Evolutionary conservation across 2,113 vertebrate species (phyloP), one percentile per base, ranked within the genome.

Genomic region (Hystrix brachyura): DNA sequence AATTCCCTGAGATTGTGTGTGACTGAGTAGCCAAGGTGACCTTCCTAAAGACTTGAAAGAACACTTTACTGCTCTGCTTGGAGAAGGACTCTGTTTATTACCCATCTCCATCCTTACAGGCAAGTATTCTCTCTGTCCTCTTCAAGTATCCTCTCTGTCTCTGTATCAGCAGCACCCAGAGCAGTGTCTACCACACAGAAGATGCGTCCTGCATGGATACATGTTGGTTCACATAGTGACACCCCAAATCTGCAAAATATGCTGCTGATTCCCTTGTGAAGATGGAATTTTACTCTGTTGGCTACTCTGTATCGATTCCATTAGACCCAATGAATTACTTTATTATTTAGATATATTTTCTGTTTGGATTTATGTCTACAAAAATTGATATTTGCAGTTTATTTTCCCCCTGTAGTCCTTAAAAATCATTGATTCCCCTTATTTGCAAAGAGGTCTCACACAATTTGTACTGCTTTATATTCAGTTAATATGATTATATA

Each of bases 311-410:
- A 46, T 84, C 88, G 25, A 65, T 43, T 88, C 53, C 84, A 23
- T 64, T 67, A 64, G 29, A 88, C 4, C 13, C 17, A 78, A 65
- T 80, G 17, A 67, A 51, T 92, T 46, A 72, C 55, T 91, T 93
- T 74, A 76, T 79, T 74, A 85, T 69, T 78, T 94, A 62, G 4
- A 38, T 81, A 17, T 32, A 51, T 79, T 43, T 94, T 95, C 15
- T 78, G 25, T 67, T 94, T 3, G 9, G 34, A 80, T 67, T 92
- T 95, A 84, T 64, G 27, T 79, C 59, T 76, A 11, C 53, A 93
- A 57, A 91, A 97, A 90, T 53, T 48, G 12, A 60, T 88, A 23
- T 55, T 76, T 87, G 21, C 62, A 81, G 93, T 93, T 87, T 64
- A 59, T 72, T 88, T 94, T 96, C 78, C 5, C 57, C 38, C 43